Conservation (phyloP, 64 coral and sea anemone species). For the Stichodactyla helianthus region DNA sequence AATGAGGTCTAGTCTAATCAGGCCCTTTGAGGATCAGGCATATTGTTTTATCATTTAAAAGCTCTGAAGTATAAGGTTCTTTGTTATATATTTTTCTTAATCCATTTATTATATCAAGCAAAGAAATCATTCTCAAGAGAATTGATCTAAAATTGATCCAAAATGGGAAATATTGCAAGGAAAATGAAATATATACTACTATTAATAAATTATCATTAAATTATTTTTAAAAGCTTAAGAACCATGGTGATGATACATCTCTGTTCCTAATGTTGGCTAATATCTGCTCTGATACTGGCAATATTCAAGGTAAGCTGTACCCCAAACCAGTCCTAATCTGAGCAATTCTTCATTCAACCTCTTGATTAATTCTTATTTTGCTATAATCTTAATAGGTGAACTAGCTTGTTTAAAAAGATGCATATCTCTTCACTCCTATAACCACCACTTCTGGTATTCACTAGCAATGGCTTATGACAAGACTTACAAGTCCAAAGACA, state of each 20-base stretch:
- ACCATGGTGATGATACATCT: conserved; percentile 33
- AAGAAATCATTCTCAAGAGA: no score
- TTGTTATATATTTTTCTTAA: no score
- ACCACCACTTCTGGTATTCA: conserved; percentile 41
- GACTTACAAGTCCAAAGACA: not conserved
- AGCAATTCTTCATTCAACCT: no score
- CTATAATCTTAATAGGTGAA: conserved; percentile 26
- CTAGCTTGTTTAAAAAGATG: conserved; percentile 36
- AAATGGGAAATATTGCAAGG: no score
- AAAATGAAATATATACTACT: no score
- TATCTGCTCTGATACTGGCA: conserved; percentile 24
- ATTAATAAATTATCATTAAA: no score
- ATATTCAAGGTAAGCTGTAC: conserved; percentile 28
- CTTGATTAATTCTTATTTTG: not conserved
- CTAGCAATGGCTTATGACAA: conserved; percentile 42
- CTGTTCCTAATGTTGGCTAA: conserved; percentile 13
- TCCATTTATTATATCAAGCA: no score
- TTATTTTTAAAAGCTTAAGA: not conserved
- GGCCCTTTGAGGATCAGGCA: no score
- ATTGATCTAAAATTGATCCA: no score
- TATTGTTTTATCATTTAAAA: no score
- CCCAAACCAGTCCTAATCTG: not conserved
- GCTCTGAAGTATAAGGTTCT: no score
- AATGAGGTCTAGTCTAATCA: no score
- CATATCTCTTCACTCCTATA: conserved; percentile 39